Evolutionary conservation across 64 coral and sea anemone genomes (phyloP).

Genomic region (Actinia equina): DNA sequence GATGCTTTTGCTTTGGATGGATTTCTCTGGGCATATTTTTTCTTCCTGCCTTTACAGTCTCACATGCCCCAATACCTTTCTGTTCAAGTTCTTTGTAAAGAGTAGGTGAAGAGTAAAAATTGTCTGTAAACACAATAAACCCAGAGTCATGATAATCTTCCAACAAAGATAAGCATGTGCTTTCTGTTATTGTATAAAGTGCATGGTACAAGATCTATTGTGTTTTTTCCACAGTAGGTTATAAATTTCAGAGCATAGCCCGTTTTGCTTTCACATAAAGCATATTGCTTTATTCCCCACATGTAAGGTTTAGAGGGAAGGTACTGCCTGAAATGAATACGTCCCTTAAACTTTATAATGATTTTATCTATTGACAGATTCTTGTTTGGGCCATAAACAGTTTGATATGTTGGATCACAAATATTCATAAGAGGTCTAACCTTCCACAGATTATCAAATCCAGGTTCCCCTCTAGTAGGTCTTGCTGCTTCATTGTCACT

Average conservation of each 20-base stretch:
- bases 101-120: constrained; percentile 17
- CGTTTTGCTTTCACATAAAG: constrained; percentile 17
- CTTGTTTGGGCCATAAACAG: constrained; percentile 3
- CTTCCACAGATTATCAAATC: constrained; percentile 24
- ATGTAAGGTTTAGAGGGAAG: constrained; percentile 19
- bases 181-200: constrained; percentile 8
- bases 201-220: background rate
- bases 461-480: background rate
- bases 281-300: constrained; percentile 25
- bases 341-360: constrained; percentile 18
- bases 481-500: constrained; percentile 2
- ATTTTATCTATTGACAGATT: constrained; percentile 28
- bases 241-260: constrained; percentile 23
- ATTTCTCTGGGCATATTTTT: constrained; percentile 15
- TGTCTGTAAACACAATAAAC: background rate
- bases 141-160: constrained; percentile 18
- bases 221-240: constrained; percentile 31
- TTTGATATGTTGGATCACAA: constrained; percentile 7
- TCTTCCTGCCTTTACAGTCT: constrained; percentile 19
- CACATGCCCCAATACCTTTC: constrained; percentile 20
- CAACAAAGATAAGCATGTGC: constrained; percentile 17
- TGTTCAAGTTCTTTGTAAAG: constrained; percentile 21
- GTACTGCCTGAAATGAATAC: constrained; percentile 31
- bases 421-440: constrained; percentile 12
- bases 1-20: background rate